Evolutionary conservation across 1,140 invertebrate species (phyloP).

Genomic region (Trachymyrmex septentrionalis): DNA sequence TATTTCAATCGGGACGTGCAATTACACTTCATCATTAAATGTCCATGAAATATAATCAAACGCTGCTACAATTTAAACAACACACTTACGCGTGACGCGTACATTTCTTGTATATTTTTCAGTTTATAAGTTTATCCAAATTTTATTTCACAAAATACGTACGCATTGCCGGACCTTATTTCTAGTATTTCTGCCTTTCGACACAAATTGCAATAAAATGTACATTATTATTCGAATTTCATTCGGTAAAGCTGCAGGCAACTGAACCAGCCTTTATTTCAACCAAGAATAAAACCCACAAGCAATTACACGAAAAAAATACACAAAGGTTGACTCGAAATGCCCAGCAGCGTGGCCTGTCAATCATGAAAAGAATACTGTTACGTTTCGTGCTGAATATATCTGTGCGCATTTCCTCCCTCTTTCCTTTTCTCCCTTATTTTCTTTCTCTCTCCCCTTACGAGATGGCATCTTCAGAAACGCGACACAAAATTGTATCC

Average conservation of each 20-base stretch:
- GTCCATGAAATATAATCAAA: neutral
- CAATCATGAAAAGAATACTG: neutral
- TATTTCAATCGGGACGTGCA: slow-evolving; percentile 2
- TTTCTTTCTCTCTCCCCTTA: neutral
- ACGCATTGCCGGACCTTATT: no score
- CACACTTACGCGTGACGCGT: neutral
- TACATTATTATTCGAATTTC: neutral
- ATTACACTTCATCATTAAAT: slow-evolving; percentile 23
- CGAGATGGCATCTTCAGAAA: neutral
- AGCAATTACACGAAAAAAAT: slow-evolving; percentile 17
- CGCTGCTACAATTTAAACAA: neutral
- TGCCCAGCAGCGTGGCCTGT: neutral
- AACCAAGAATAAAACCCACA: neutral
- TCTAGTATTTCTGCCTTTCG: no score
- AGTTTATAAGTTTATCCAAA: neutral
- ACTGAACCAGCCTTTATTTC: neutral
- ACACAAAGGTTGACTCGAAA: neutral
- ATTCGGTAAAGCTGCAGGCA: neutral
- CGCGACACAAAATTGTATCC: neutral
- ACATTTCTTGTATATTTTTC: neutral
- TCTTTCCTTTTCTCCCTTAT: neutral
- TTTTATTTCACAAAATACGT: neutral
- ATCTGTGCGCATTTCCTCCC: neutral
- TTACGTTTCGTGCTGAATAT: neutral
- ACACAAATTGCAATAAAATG: no score